phyloP scores from a whole-genome alignment of 2,113 vertebrate genomes.

The Oreochromis tanganicae region DNA sequence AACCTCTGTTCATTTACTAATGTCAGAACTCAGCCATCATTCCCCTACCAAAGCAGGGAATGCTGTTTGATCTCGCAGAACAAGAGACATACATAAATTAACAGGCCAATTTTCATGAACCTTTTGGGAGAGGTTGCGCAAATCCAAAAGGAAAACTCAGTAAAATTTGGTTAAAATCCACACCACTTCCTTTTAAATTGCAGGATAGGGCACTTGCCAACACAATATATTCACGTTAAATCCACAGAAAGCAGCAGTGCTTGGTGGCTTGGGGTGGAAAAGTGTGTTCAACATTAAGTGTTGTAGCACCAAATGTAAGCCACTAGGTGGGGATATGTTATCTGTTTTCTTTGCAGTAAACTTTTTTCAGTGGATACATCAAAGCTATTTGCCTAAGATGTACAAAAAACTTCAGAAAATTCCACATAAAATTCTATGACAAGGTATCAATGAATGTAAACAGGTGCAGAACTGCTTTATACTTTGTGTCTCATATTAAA shows the following conservation, averaged over 20 bases:
- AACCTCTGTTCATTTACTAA: neutral
- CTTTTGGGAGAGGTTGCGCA: neutral
- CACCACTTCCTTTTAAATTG: neutral
- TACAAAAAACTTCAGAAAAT: neutral
- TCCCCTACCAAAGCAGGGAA: neutral
- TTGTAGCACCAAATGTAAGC: neutral
- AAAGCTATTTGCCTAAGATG: neutral
- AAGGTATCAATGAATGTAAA: neutral
- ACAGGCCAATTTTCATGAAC: neutral
- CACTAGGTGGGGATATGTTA: slow-evolving; percentile 51
- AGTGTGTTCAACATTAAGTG: neutral
- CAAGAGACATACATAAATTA: neutral
- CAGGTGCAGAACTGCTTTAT: neutral
- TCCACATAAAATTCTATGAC: neutral
- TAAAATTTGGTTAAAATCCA: neutral
- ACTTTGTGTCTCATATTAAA: neutral
- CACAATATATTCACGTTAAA: neutral
- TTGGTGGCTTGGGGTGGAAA: neutral
- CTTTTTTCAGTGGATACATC: neutral
- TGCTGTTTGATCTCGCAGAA: neutral
- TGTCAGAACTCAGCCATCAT: neutral
- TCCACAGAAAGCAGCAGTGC: neutral
- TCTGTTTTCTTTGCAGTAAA: neutral
- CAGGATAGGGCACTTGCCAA: neutral
- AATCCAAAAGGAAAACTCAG: neutral